Evolutionary conservation across 2,797 vertebrate genomes (phyloP).

Genomic region (Eutrigla gurnardus): DNA sequence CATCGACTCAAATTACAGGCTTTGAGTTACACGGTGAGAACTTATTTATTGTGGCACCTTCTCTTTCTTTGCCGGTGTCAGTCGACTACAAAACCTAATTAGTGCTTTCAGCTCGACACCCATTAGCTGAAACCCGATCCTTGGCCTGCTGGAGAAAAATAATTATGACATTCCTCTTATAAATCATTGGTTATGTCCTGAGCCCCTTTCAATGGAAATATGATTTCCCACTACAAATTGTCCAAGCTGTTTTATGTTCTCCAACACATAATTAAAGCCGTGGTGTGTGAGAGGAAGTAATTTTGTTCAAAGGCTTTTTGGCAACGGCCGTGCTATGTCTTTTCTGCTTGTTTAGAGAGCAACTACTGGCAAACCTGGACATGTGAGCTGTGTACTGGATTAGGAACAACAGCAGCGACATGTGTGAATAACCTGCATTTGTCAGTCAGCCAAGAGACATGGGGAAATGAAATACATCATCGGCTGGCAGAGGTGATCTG

Average conservation of each 20-base stretch:
- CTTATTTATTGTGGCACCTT: constrained; percentile 92
- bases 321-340: constrained; percentile 87
- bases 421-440: constrained; percentile 78
- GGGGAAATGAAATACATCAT: constrained; percentile 72
- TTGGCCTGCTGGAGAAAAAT: constrained; percentile 86
- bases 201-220: constrained; percentile 92
- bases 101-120: constrained; percentile 90
- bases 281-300: constrained; percentile 94
- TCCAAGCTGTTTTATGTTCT: constrained; percentile 93
- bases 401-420: constrained; percentile 77
- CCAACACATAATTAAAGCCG: constrained; percentile 95
- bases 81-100: constrained; percentile 92
- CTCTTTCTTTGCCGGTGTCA: constrained; percentile 87
- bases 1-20: constrained; percentile 93
- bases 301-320: constrained; percentile 93
- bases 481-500: constrained; percentile 64
- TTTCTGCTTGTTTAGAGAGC: constrained; percentile 83
- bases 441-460: constrained; percentile 66
- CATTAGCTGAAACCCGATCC: constrained; percentile 91
- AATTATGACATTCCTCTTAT: constrained; percentile 94
- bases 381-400: constrained; percentile 81
- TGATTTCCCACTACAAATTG: constrained; percentile 97
- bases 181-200: constrained; percentile 93
- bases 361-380: constrained; percentile 85
- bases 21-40: constrained; percentile 86